phyloP scores from a whole-genome alignment of 2,797 vertebrate genomes.

The Pangasius sanitwongsei region DNA sequence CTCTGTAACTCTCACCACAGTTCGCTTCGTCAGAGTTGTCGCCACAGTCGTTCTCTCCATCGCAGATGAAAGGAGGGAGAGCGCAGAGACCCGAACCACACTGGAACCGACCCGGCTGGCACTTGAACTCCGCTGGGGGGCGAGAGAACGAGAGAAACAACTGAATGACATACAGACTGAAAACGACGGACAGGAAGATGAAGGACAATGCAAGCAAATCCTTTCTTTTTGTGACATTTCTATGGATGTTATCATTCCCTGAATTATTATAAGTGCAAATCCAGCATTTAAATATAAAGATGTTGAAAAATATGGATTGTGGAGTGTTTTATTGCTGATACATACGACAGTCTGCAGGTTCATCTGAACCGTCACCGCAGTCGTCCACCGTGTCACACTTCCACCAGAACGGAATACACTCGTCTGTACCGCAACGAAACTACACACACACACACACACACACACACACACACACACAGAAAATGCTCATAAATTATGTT shows the following conservation, averaged over 20 bases:
- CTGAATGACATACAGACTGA: neutral
- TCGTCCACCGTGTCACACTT: conserved; percentile 98
- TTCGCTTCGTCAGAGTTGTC: conserved; percentile 97
- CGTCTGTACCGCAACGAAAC: conserved; percentile 97
- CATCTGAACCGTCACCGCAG: conserved; percentile 95
- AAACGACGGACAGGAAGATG: neutral
- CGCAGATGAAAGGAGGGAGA: conserved; percentile 96
- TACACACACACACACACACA: conserved; percentile 58
- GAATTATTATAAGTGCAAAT: neutral
- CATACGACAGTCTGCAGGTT: conserved; percentile 94
- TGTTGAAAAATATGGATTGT: neutral
- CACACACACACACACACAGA: conserved; percentile 16
- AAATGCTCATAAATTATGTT: neutral
- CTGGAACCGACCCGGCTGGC: conserved; percentile 94
- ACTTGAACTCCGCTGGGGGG: conserved; percentile 92
- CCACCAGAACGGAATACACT: conserved; percentile 99
- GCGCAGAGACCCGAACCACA: conserved; percentile 96
- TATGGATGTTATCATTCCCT: too few species aligned
- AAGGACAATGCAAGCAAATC: neutral
- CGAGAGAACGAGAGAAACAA: neutral
- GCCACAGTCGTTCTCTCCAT: conserved; percentile 96
- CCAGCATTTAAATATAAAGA: neutral
- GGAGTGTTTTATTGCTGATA: conserved; percentile 49
- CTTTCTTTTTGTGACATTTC: neutral
- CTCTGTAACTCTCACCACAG: conserved; percentile 78